phyloP scores from a whole-genome alignment of 2,888 invertebrate genomes.

The Hermodice carunculata region DNA sequence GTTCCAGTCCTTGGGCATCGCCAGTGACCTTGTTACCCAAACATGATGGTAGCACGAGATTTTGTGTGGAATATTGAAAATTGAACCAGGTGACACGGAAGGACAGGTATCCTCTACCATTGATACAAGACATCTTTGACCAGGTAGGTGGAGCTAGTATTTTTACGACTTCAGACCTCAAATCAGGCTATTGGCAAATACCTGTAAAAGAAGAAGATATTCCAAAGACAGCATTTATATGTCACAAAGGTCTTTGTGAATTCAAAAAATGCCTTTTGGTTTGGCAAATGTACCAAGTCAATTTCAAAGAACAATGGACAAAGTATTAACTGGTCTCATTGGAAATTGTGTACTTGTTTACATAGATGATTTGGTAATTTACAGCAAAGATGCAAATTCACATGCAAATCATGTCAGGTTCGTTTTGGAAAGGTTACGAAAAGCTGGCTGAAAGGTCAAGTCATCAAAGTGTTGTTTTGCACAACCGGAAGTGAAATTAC shows the following conservation, averaged over 20 bases:
- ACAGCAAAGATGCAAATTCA: too few species aligned
- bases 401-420: too few species aligned
- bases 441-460: too few species aligned
- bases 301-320: conserved; percentile 30
- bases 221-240: conserved; percentile 30
- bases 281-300: conserved; percentile 25
- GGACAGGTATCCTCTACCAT: conserved; percentile 28
- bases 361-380: conserved; percentile 34
- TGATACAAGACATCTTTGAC: conserved; percentile 35
- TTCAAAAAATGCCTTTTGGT: conserved; percentile 34
- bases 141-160: conserved; percentile 17
- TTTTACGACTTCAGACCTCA: conserved; percentile 30
- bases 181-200: conserved; percentile 30
- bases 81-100: conserved; percentile 20
- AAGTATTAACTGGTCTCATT: conserved; percentile 3
- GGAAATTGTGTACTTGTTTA: conserved; percentile 18
- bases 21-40: too few species aligned
- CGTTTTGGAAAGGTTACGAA: too few species aligned
- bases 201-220: conserved; percentile 7
- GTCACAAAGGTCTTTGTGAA: conserved; percentile 22
- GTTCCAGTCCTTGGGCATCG: too few species aligned
- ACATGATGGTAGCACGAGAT: conserved; percentile 10
- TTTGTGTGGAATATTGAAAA: conserved; percentile 31
- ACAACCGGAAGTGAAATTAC: conserved; percentile 13
- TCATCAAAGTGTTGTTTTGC: conserved; percentile 32